Base-by-base conservation (phyloP, 2,888 invertebrate species). In the Tanypteryx hageni region DNA sequence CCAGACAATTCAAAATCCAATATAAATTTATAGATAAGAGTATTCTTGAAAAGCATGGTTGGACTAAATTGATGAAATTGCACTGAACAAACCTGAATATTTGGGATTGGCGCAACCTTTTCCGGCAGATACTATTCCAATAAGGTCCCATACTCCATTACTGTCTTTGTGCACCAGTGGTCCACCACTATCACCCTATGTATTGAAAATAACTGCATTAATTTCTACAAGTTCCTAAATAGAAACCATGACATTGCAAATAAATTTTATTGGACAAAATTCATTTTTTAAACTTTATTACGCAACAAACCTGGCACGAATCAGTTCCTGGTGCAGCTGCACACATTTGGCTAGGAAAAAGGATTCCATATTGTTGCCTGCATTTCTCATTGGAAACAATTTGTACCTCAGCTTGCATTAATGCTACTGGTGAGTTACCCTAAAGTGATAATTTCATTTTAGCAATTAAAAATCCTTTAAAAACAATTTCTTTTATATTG, bases 291-390 rank as follows among this genome's bases (percentile, higher is more conserved):
- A 44, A 44, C 44, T 44, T 44, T 44, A 44, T 44, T 44, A 44
- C 44, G 5, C 44, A 22, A 76, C 89, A 44, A 44, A 89, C 89
- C 64, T 89, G 89, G 89, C 89, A 89, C 18, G 68, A 64, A 64
- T 89, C 89, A 44, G n/a, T 68, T 68, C 89, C 89, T 89, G 89
- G 64, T 13, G 89, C 64, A 89, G 89, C 18, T 18, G 89, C 89
- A 68, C 89, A 89, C 5, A 89, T 89, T 64, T 89, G 89, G 3
- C 89, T 89, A 10, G 64, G 44, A 18, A 64, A 31, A 2, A 89
- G 89, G 44, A 44, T 16, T 44, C 64, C 64, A 89, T 89, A 89
- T 44, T 89, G 89, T n/a, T 89, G 61, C 13, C 4, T 11, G 27
- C 89, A 89, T 16, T 61, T 89, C n/a, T 89, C 89, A 68, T 68